Evolutionary conservation across 2,888 invertebrate genomes (phyloP).

Genomic region (Monopis laevigella): DNA sequence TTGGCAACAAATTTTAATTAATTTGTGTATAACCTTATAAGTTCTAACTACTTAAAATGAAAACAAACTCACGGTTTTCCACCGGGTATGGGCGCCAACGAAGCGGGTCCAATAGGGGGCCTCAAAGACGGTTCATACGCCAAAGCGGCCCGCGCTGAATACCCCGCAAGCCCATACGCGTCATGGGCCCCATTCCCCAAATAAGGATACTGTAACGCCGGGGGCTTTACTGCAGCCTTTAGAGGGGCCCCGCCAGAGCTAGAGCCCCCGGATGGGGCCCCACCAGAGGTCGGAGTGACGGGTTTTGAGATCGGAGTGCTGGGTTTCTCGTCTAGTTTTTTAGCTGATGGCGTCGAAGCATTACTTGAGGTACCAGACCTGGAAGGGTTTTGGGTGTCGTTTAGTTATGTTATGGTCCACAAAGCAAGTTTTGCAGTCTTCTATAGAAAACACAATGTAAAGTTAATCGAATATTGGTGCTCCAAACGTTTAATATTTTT

Average conservation of each 20-base stretch:
- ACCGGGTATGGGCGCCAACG: conserved; percentile 76
- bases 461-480: not conserved
- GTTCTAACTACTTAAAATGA: too few species aligned
- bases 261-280: conserved; percentile 59
- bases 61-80: conserved; percentile 84
- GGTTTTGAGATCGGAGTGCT: conserved; percentile 92
- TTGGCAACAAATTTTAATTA: too few species aligned
- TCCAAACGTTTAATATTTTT: too few species aligned
- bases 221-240: conserved; percentile 68
- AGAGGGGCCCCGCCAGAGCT: conserved; percentile 66
- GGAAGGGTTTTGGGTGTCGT: conserved; percentile 21
- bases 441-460: too few species aligned
- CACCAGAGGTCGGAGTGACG: conserved; percentile 82
- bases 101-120: conserved; percentile 61
- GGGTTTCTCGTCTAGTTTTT: conserved; percentile 88
- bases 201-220: conserved; percentile 72
- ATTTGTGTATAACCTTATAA: too few species aligned
- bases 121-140: conserved; percentile 60
- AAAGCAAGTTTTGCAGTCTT: too few species aligned
- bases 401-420: too few species aligned
- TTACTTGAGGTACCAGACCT: conserved; percentile 90
- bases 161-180: conserved; percentile 58
- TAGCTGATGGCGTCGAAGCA: conserved; percentile 89
- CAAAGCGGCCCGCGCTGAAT: conserved; percentile 57
- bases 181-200: conserved; percentile 60